Percentiles rank a stretch among this genome's conserved stretches.
These are phyloP conservation scores for Phocoena phocoena DNA, from an alignment of 2,113 vertebrate species.

Conservation along the genomic window DNA sequence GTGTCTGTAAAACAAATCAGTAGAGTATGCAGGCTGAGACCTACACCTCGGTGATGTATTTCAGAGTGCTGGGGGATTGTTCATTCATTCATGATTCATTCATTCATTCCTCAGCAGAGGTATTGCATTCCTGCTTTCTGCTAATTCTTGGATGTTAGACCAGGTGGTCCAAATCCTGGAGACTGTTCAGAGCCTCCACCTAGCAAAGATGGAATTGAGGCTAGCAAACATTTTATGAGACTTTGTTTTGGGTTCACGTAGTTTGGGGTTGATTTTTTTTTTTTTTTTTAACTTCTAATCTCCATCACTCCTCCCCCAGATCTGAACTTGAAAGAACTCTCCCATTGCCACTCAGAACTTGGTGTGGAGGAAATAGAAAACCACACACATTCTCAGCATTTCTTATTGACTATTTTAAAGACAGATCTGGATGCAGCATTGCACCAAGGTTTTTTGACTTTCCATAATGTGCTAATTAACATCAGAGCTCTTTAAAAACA, in stretches of 20 bases:
- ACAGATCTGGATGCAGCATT: not conserved
- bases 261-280: not conserved
- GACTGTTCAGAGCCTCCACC: not conserved
- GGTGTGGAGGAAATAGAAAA: not conserved
- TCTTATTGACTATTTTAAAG: not conserved
- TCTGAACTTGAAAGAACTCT: not conserved
- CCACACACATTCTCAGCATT: not conserved
- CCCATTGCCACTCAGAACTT: not conserved
- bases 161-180: not conserved
- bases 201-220: not conserved
- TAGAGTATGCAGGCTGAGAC: too few species aligned
- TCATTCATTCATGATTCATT: accelerated
- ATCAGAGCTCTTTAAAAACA: not conserved
- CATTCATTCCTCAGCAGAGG: not conserved
- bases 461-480: not conserved
- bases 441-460: not conserved
- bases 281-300: not conserved
- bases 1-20: not conserved
- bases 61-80: accelerated
- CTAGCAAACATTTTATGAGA: not conserved
- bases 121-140: not conserved
- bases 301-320: not conserved
- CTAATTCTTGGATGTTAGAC: not conserved
- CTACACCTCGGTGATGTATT: accelerated
- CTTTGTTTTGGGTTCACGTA: not conserved